Percentiles rank a stretch among this genome's conserved stretches.
Conservation (phyloP, 1,140 invertebrate genomes). For the Aphidius gifuensis region DNA sequence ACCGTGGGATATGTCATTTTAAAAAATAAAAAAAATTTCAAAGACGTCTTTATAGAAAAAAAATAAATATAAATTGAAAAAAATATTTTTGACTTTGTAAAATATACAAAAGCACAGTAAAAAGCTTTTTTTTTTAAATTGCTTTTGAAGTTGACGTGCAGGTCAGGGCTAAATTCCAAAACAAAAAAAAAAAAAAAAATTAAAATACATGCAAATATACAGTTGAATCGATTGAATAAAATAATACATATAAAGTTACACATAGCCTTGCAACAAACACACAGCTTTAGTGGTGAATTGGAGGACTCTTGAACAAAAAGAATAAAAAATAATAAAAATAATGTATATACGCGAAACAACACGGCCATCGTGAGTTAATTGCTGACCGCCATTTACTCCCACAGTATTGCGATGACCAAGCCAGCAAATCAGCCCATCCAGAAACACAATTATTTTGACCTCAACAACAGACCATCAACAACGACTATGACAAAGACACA, state of each 20-base stretch:
- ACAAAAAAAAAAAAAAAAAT: not conserved
- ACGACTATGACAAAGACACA: not conserved
- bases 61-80: not conserved
- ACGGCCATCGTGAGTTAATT: conserved; percentile 17
- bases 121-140: not conserved
- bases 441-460: conserved; percentile 21
- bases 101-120: not conserved
- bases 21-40: too few relatives aligned
- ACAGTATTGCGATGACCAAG: not conserved
- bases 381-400: conserved; percentile 17
- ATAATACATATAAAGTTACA: conserved; percentile 2
- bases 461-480: conserved; percentile 11
- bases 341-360: too few relatives aligned
- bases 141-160: conserved; percentile 6
- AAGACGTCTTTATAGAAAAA: not conserved
- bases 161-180: conserved; percentile 31
- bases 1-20: too few relatives aligned
- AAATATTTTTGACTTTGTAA: not conserved
- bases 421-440: not conserved
- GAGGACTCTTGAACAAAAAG: not conserved
- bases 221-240: conserved; percentile 31
- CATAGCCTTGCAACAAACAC: conserved; percentile 13
- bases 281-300: conserved; percentile 15
- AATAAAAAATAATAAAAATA: too few relatives aligned
- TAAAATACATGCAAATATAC: conserved; percentile 17